Evolutionary conservation across 2,113 vertebrate genomes (phyloP).

Genomic region (Rana temporaria): DNA sequence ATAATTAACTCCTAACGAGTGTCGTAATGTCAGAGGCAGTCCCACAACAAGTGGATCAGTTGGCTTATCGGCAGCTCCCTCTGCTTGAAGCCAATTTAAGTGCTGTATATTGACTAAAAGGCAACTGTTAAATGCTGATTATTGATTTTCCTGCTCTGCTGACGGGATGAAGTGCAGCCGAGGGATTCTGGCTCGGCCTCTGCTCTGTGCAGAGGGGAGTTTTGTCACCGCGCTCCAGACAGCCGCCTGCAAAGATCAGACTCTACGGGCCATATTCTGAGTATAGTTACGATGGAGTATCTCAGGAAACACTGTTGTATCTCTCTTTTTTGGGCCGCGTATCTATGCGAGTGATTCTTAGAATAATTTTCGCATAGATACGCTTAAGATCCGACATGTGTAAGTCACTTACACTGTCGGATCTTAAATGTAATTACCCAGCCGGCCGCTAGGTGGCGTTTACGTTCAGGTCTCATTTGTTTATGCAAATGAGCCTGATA

Average conservation of each 20-base stretch:
- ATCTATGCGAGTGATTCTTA: too few species aligned
- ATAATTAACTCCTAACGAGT: slow-evolving; percentile 47
- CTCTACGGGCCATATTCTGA: too few species aligned
- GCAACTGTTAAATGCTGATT: slow-evolving; percentile 19
- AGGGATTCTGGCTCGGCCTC: slow-evolving; percentile 27
- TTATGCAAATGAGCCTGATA: too few species aligned
- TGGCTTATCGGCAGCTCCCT: slow-evolving; percentile 37
- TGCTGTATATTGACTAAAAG: slow-evolving; percentile 35
- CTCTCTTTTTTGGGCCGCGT: too few species aligned
- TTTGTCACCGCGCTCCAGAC: slow-evolving; percentile 2
- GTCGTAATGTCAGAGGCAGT: not conserved
- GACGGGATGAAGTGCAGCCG: slow-evolving; percentile 32
- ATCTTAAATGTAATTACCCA: too few species aligned
- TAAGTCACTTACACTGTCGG: too few species aligned
- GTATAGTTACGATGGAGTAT: too few species aligned
- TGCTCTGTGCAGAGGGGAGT: slow-evolving; percentile 8
- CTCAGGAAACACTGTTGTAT: too few species aligned
- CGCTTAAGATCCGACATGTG: too few species aligned
- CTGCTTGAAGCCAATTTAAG: not conserved
- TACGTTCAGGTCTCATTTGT: too few species aligned
- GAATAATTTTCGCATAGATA: too few species aligned
- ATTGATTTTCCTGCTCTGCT: slow-evolving; percentile 38
- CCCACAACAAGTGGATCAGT: slow-evolving; percentile 40
- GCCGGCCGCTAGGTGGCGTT: too few species aligned
- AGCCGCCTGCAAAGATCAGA: not conserved